Conservation (phyloP, 2,113 vertebrate species). For the Zosterops lateralis region DNA sequence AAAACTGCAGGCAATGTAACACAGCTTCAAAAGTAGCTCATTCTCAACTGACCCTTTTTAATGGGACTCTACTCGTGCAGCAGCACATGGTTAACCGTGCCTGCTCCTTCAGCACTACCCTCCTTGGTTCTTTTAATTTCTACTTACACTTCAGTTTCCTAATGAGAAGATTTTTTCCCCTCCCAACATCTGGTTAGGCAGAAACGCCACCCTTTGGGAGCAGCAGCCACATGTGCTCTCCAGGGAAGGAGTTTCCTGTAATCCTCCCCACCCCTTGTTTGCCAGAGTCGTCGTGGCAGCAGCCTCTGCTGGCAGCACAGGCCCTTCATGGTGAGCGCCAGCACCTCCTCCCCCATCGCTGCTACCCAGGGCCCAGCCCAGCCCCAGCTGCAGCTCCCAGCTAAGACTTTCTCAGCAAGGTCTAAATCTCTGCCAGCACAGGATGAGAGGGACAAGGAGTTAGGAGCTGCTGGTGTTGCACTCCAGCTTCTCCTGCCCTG, state of each 20-base stretch:
- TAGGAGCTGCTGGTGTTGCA: not conserved
- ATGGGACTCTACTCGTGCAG: rapidly evolving
- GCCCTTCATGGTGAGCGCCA: rapidly evolving
- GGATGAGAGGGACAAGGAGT: not conserved
- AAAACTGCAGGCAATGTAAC: not conserved
- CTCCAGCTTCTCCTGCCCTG: not conserved
- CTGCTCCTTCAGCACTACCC: not conserved
- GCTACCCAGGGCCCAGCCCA: not conserved
- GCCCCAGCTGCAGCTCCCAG: not conserved
- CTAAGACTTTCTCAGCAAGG: not conserved
- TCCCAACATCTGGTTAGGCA: not conserved
- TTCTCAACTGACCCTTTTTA: not conserved
- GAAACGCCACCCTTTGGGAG: not conserved
- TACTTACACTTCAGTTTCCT: not conserved
- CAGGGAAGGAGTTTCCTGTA: not conserved
- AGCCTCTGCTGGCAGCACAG: not conserved
- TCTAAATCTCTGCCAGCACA: not conserved
- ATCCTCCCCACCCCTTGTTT: not conserved
- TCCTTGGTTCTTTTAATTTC: not conserved
- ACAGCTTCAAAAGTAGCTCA: rapidly evolving
- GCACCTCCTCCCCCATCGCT: not conserved
- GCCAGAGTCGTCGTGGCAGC: not conserved
- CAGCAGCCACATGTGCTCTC: not conserved
- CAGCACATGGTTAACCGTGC: rapidly evolving
- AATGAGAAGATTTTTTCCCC: not conserved